These are phyloP conservation scores for Diabrotica undecimpunctata DNA, from an alignment of 1,140 invertebrate genomes.

Conservation along the genomic window DNA sequence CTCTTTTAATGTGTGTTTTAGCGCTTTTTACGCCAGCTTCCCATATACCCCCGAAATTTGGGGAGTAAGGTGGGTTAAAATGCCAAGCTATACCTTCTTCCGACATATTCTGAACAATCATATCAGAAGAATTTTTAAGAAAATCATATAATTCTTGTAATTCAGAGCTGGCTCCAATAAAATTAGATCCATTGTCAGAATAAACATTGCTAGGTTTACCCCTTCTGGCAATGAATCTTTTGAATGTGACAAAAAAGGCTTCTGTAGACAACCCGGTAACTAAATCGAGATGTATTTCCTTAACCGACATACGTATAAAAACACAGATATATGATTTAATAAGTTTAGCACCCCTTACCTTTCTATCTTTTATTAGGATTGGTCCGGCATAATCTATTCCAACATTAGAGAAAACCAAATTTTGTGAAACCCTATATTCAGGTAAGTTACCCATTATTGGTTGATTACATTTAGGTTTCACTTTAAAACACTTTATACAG, in stretches of 20 bases:
- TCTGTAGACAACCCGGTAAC: conserved; percentile 36
- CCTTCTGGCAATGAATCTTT: conserved; percentile 36
- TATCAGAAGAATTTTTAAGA: background rate
- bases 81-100: conserved; percentile 18
- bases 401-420: conserved; percentile 35
- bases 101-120: background rate
- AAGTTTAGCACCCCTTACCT: conserved; percentile 12
- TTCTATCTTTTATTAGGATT: conserved; percentile 35
- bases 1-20: conserved; percentile 1
- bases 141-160: background rate
- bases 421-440: conserved; percentile 7
- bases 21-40: conserved; percentile 13
- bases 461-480: conserved; percentile 12
- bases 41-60: conserved; percentile 23
- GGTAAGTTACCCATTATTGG: conserved; percentile 13
- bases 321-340: conserved; percentile 45
- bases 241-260: conserved; percentile 36
- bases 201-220: conserved; percentile 23
- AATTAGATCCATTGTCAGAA: conserved; percentile 17
- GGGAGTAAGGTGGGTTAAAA: conserved; percentile 15
- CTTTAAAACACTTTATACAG: conserved; percentile 22
- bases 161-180: conserved; percentile 1
- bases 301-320: conserved; percentile 13
- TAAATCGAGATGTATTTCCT: conserved; percentile 42
- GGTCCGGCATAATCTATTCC: conserved; percentile 49